Evolutionary conservation across 2,888 invertebrate genomes (phyloP).

Genomic region (Andrena bucephala): DNA sequence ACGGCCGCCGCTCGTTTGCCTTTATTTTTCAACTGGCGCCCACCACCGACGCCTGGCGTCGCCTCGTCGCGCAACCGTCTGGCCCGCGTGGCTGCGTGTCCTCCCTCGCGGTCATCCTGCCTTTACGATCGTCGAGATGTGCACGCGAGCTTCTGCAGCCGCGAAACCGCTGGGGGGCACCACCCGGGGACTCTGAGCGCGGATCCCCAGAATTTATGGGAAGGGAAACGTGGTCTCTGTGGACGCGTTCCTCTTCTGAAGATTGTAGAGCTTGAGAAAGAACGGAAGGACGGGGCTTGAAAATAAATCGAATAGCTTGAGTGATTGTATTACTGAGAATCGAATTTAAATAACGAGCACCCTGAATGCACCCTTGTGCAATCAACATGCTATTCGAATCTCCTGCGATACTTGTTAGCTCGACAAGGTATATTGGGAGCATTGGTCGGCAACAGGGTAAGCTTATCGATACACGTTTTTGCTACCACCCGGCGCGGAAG

Average conservation of each 20-base stretch:
- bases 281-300: too few species aligned
- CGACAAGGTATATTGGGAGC: constrained; percentile 1
- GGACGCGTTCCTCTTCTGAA: too few species aligned
- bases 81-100: neutral
- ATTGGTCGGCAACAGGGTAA: neutral
- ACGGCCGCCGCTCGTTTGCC: constrained; percentile 25
- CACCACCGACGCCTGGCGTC: constrained; percentile 8
- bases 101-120: neutral
- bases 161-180: neutral
- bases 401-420: neutral
- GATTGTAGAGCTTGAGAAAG: too few species aligned
- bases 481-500: neutral
- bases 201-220: too few species aligned
- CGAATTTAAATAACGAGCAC: too few species aligned
- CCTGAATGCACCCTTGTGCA: too few species aligned
- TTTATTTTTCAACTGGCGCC: constrained; percentile 51
- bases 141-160: neutral
- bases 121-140: constrained; percentile 14
- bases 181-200: too few species aligned
- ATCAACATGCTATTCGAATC: neutral
- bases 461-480: constrained; percentile 20
- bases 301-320: too few species aligned
- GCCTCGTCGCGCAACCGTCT: constrained; percentile 7
- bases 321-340: too few species aligned
- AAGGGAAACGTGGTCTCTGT: too few species aligned